These are phyloP conservation scores for Zophobas atratus DNA, from an alignment of 1,140 invertebrate genomes.

Conservation along the genomic window DNA sequence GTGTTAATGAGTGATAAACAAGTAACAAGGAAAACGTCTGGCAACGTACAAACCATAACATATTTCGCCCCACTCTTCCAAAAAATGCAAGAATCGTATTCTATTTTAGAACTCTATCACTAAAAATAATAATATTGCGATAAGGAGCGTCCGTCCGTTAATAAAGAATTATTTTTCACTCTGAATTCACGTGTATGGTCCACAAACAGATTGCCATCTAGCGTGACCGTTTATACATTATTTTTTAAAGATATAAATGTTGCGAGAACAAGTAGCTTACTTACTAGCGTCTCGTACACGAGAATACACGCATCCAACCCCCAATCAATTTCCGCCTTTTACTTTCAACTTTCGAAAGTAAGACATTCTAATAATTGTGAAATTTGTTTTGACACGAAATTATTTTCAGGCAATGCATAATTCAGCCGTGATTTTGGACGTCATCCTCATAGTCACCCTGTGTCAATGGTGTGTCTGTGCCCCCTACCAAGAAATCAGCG, in stretches of 20 bases:
- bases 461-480: constrained; percentile 22
- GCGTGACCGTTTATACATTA: constrained; percentile 27
- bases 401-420: constrained; percentile 22
- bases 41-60: background rate
- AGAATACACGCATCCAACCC: no score
- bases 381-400: background rate
- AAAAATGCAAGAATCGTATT: constrained; percentile 31
- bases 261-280: background rate
- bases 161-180: constrained; percentile 43
- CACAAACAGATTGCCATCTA: constrained; percentile 30
- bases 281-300: no score
- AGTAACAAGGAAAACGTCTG: constrained; percentile 19
- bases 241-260: constrained; percentile 42
- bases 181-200: constrained; percentile 45
- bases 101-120: constrained; percentile 30
- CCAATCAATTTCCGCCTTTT: background rate
- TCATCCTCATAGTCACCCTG: constrained; percentile 14
- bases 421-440: background rate
- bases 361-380: no score
- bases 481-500: constrained; percentile 2
- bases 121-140: constrained; percentile 41
- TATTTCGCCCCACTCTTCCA: background rate
- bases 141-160: constrained; percentile 37
- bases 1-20: constrained; percentile 23
- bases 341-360: no score